These are phyloP conservation scores for Halichoerus grypus DNA, from an alignment of 2,113 vertebrate genomes.

Conservation along the genomic window DNA sequence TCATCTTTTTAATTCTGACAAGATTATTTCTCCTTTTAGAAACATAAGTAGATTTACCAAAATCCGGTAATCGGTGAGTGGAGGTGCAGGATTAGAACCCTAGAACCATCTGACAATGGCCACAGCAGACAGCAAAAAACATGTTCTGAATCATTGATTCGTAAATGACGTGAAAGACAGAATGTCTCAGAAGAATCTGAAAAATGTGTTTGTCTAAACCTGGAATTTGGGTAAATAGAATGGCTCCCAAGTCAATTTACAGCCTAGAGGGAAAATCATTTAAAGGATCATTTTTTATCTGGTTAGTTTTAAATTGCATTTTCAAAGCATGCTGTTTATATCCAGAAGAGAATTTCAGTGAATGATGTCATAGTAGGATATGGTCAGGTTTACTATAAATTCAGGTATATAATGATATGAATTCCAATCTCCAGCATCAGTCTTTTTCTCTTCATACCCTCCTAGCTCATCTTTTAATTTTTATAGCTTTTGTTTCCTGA, in stretches of 20 bases:
- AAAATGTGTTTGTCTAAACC: slow-evolving; percentile 56
- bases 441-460: neutral
- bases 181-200: neutral
- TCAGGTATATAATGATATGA: slow-evolving; percentile 41
- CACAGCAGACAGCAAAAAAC: neutral
- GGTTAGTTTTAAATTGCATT: slow-evolving; percentile 70
- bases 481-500: slow-evolving; percentile 56
- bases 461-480: slow-evolving; percentile 43
- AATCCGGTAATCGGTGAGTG: neutral
- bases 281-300: slow-evolving; percentile 68
- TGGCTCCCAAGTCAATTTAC: slow-evolving; percentile 51
- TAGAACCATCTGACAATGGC: neutral
- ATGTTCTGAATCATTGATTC: neutral
- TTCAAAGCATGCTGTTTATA: slow-evolving; percentile 60
- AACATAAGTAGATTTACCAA: neutral
- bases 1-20: slow-evolving; percentile 42
- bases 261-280: slow-evolving; percentile 52
- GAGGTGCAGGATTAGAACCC: neutral
- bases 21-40: slow-evolving; percentile 11
- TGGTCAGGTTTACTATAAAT: slow-evolving; percentile 55
- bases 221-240: slow-evolving; percentile 24
- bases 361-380: slow-evolving; percentile 53
- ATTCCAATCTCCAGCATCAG: slow-evolving; percentile 17
- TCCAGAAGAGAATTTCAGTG: slow-evolving; percentile 61
- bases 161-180: neutral